Conservation (phyloP, 1,140 invertebrate species). For the Chrysoperla carnea region DNA sequence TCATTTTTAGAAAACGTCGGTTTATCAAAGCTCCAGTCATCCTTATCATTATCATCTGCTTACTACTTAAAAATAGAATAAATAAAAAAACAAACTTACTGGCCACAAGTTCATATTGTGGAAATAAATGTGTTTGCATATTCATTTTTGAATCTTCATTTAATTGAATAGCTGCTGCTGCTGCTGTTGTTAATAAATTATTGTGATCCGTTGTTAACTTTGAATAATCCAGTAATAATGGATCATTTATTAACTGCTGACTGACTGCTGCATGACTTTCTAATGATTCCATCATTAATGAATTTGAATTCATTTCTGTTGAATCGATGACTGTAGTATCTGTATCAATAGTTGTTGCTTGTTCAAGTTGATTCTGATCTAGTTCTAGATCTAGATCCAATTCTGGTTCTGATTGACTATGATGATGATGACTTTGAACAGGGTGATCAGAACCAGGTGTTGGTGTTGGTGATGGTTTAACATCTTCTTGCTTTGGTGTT, state of each 20-base stretch:
- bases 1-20: no score
- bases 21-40: no score
- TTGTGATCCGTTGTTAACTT: not conserved
- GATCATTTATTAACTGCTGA: not conserved
- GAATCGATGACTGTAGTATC: not conserved
- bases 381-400: no score
- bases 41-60: no score
- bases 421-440: no score
- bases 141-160: not conserved
- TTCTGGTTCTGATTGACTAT: no score
- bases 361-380: not conserved
- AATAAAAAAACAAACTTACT: not conserved
- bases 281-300: not conserved
- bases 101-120: not conserved
- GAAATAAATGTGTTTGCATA: not conserved
- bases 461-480: no score
- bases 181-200: not conserved
- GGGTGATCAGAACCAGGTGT: no score
- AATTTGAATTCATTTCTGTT: no score
- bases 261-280: not conserved
- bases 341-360: not conserved
- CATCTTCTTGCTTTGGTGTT: conserved; percentile 8
- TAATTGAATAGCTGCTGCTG: not conserved
- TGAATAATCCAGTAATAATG: not conserved
- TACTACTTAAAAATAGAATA: no score